Percentiles rank a stretch among this genome's conserved stretches.
These are phyloP conservation scores for Falco peregrinus DNA, from an alignment of 2,797 vertebrate species.

Conservation along the genomic window DNA sequence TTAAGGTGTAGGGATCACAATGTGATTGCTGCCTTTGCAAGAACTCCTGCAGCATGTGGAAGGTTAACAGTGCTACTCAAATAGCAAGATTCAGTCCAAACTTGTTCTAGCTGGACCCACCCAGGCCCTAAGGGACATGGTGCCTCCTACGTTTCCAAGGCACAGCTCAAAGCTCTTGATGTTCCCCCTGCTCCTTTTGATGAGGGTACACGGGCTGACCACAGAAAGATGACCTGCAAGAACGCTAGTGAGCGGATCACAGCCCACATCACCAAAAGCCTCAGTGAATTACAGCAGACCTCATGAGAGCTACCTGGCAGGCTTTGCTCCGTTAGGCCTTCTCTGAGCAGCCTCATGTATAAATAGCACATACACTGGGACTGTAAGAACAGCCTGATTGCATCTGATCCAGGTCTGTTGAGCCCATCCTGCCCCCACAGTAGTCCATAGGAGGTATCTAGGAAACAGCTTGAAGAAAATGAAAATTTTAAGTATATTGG, in stretches of 20 bases:
- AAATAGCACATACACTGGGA: not conserved
- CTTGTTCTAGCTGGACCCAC: not conserved
- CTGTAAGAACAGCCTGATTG: not conserved
- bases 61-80: not conserved
- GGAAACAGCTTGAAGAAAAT: not conserved
- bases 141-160: not conserved
- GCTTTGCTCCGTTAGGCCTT: not conserved
- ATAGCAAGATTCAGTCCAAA: not conserved
- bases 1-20: not conserved
- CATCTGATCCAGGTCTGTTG: not conserved
- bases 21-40: not conserved
- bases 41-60: not conserved
- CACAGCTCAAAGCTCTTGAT: not conserved
- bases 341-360: not conserved
- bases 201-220: not conserved
- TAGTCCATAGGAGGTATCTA: not conserved
- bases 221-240: not conserved
- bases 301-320: not conserved
- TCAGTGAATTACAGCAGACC: not conserved
- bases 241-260: not conserved
- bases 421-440: not conserved
- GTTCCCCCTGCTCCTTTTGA: not conserved
- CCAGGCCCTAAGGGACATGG: rapidly evolving
- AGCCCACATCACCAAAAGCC: not conserved
- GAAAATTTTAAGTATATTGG: rapidly evolving